A percentile compares a stretch with the other conserved stretches of the same genome.
Evolutionary conservation across 1,140 invertebrate species (phyloP).

Genomic region (Drosophila albomicans): DNA sequence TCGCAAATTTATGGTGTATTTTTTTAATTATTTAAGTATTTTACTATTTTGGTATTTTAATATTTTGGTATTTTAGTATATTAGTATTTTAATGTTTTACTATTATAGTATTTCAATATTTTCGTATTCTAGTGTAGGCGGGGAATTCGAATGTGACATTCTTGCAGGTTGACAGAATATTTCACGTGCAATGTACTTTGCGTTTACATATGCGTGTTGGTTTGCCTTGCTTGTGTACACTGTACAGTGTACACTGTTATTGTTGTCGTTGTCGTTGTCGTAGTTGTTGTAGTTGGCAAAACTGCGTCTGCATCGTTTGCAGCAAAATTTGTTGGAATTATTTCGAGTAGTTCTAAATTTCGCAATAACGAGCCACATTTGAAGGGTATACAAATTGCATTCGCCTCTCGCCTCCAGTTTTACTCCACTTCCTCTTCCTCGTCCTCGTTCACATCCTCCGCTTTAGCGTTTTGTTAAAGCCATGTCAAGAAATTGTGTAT

Average conservation of each 20-base stretch:
- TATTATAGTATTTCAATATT: no score
- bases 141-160: constrained; percentile 10
- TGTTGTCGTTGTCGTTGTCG: constrained; percentile 45
- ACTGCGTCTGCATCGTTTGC: constrained; percentile 74
- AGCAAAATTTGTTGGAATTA: constrained; percentile 79
- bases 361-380: constrained; percentile 80
- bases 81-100: no score
- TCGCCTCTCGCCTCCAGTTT: constrained; percentile 14
- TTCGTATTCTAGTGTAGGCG: no score
- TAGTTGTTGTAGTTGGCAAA: constrained; percentile 45
- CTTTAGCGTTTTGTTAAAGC: constrained; percentile 36
- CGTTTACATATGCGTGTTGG: constrained; percentile 26
- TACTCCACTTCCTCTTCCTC: not conserved
- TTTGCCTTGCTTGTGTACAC: constrained; percentile 14
- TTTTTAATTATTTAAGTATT: no score
- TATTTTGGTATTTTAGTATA: no score
- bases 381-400: constrained; percentile 80
- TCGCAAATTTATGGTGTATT: no score
- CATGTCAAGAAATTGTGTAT: constrained; percentile 32
- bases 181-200: constrained; percentile 34
- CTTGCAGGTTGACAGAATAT: constrained; percentile 32
- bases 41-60: no score
- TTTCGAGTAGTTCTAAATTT: constrained; percentile 83
- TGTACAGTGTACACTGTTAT: constrained; percentile 10
- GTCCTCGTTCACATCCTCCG: constrained; percentile 3